Percentiles rank a stretch among this genome's conserved stretches.
Evolutionary conservation across 1,140 invertebrate species (phyloP).

Genomic region (Zaprionus camerounensis): DNA sequence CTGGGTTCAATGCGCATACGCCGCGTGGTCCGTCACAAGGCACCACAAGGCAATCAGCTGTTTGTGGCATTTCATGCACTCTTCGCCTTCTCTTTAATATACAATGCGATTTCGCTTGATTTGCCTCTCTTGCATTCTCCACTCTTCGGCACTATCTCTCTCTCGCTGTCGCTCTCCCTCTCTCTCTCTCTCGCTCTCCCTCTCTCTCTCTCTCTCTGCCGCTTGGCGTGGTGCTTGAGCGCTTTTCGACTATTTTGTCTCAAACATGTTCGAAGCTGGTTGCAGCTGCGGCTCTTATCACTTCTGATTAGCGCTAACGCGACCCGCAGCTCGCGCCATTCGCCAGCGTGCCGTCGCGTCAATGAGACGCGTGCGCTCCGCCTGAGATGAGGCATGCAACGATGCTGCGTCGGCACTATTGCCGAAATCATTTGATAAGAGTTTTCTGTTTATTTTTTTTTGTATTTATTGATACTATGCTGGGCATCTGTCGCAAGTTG

Average conservation of each 20-base stretch:
- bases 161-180: background rate
- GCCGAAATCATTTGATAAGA: constrained; percentile 54
- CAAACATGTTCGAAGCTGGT: constrained; percentile 65
- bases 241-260: constrained; percentile 38
- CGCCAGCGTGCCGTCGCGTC: constrained; percentile 27
- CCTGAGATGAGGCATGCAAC: background rate
- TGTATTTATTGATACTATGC: background rate
- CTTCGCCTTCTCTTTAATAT: constrained; percentile 17
- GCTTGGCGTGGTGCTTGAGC: constrained; percentile 15
- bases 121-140: background rate
- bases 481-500: background rate
- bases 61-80: constrained; percentile 1
- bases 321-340: constrained; percentile 32
- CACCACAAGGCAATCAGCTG: constrained; percentile 42
- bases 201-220: background rate
- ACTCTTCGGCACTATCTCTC: background rate
- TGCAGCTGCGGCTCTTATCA: constrained; percentile 60
- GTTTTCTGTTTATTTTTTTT: background rate
- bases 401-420: background rate
- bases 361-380: constrained; percentile 51
- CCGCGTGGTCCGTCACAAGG: constrained; percentile 25
- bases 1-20: constrained; percentile 37
- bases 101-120: background rate
- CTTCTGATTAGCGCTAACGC: constrained; percentile 15
- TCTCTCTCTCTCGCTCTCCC: background rate